Evolutionary conservation across 92 coral and sea anemone genomes (phyloP), one percentile per base, ranked within the genome.

Genomic region (Epizoanthus fatuus): DNA sequence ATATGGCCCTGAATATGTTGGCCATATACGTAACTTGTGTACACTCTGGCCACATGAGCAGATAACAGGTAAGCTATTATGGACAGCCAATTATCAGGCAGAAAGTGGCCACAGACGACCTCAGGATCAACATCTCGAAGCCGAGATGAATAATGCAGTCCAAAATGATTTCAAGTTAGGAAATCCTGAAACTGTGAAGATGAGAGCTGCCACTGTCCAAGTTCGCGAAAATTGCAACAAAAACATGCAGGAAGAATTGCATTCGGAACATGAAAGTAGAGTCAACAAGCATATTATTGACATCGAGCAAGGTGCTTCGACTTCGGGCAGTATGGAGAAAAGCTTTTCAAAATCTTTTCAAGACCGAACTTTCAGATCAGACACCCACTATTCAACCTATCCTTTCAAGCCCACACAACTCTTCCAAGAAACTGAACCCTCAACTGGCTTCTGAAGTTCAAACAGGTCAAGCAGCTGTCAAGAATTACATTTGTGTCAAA

Each of bases 111-210:
- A 80, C 35, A 63, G 85, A 80, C 49, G 85, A 63, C 85, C 85
- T 20, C 85, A 81, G n/a, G 75, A 65, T 65, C 85, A 66, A n/a
- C 73, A 72, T 40, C 85, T 81, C 16, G 76, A 81, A 81, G 85
- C 75, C 39, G 53, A 66, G 32, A 72, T 81, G 19, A 66, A 65
- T 56, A 81, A 81, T 49, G 32, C 85, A 12, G 85, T 81, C 12
- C 66, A 81, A 65, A 66, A 81, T 66, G 75, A 81, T 57, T 81
- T 81, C 55, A 66, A 68, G 40, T 1, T 72, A 63, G 85, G 76
- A 49, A 63, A 72, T 3, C 85, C 85, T 14, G 39, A 65, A 22
- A 81, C 66, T 56, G 72, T 81, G 44, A 79, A 81, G 73, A 66
- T 81, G 63, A 66, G 85, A 40, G 85, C 85, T 20, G 76, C 85